Evolutionary conservation across 2,113 vertebrate genomes (phyloP).

Genomic region (Phrynocephalus versicolor): DNA sequence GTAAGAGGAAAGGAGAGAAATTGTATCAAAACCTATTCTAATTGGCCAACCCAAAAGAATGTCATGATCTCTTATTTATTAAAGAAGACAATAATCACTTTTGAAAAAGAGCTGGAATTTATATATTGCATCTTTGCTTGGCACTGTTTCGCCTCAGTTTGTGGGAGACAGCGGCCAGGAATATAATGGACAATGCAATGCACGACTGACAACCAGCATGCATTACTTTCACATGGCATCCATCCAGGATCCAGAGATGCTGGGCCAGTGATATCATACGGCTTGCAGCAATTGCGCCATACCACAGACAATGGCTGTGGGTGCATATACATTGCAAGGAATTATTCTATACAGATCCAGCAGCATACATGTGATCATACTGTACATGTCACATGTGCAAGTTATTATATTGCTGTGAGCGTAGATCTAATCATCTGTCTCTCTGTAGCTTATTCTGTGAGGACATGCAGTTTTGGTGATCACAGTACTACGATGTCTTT

Average conservation of each 20-base stretch:
- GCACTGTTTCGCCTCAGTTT: constrained; percentile 38
- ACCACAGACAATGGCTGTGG: constrained; percentile 58
- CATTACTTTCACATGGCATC: constrained; percentile 48
- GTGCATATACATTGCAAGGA: constrained; percentile 46
- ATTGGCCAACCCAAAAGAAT: constrained; percentile 19
- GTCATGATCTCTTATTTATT: constrained; percentile 24
- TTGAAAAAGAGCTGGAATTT: constrained; percentile 39
- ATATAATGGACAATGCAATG: constrained; percentile 42
- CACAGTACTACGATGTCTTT: not conserved
- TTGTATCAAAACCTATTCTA: not conserved
- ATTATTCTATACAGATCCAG: constrained; percentile 44
- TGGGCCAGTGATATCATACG: constrained; percentile 53
- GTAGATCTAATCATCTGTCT: constrained; percentile 12
- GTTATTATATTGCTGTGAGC: constrained; percentile 52
- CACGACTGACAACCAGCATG: constrained; percentile 37
- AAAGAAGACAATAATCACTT: constrained; percentile 13
- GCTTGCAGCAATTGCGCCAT: constrained; percentile 53
- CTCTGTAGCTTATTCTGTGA: constrained; percentile 39
- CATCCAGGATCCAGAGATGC: constrained; percentile 47
- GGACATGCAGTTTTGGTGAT: constrained; percentile 16
- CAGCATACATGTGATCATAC: constrained; percentile 43
- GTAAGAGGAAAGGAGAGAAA: not conserved
- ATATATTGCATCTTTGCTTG: constrained; percentile 37
- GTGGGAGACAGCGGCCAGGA: constrained; percentile 49
- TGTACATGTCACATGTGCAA: constrained; percentile 54